phyloP scores from a whole-genome alignment of 2,113 vertebrate species.

The Cyprichromis sp. region DNA sequence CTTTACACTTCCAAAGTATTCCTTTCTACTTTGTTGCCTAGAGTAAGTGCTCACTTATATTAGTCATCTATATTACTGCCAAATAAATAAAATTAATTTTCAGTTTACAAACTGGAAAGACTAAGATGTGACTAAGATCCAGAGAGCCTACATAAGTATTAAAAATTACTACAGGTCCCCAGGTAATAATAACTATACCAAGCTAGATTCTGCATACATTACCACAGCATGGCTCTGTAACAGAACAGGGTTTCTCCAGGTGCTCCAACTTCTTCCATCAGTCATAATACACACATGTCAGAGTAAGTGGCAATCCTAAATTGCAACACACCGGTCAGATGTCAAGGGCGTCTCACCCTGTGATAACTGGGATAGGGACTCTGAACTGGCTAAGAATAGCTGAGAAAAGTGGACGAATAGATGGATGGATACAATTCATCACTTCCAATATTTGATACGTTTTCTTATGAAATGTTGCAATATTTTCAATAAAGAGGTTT shows the following conservation, averaged over 20 bases:
- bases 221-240: neutral
- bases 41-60: neutral
- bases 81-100: neutral
- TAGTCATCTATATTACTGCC: neutral
- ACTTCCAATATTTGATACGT: neutral
- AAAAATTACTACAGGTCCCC: neutral
- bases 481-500: neutral
- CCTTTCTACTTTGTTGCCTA: neutral
- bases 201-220: neutral
- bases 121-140: neutral
- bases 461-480: neutral
- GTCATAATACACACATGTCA: neutral
- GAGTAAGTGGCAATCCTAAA: neutral
- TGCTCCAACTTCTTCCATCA: neutral
- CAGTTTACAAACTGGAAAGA: neutral
- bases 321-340: neutral
- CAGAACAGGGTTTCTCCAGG: neutral
- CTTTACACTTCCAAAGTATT: neutral
- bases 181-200: neutral
- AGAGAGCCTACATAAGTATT: neutral
- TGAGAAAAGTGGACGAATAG: neutral
- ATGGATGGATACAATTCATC: neutral
- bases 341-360: neutral
- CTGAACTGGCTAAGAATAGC: neutral
- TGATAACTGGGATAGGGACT: neutral